Conservation (phyloP, 2,797 vertebrate genomes). For the Xyrichtys novacula region DNA sequence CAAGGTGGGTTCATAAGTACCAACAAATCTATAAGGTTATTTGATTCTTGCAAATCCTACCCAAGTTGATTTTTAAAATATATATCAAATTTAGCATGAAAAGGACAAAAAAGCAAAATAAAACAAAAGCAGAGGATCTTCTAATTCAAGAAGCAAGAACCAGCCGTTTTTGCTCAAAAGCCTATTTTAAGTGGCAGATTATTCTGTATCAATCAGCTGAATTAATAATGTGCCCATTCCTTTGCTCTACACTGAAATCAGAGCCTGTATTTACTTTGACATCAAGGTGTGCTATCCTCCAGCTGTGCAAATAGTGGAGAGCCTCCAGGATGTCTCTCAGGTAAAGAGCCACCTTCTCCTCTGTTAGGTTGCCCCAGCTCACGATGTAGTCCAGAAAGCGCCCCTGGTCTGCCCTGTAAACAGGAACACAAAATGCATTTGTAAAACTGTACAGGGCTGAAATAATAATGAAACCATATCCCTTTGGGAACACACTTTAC, state of each 20-base stretch:
- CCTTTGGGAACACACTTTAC: constrained; percentile 54
- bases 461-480: not conserved
- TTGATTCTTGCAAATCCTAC: too few species aligned
- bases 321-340: constrained; percentile 94
- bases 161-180: too few species aligned
- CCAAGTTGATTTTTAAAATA: too few species aligned
- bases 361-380: constrained; percentile 94
- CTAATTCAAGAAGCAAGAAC: too few species aligned
- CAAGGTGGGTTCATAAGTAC: too few species aligned
- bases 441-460: not conserved
- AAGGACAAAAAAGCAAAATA: too few species aligned
- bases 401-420: constrained; percentile 90
- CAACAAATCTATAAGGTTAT: too few species aligned
- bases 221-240: not conserved
- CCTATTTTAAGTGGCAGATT: too few species aligned
- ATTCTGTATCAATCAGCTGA: too few species aligned
- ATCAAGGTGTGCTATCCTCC: constrained; percentile 94
- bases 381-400: constrained; percentile 92
- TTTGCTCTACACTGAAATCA: not conserved
- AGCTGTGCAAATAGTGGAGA: constrained; percentile 93
- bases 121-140: too few species aligned
- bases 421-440: constrained; percentile 2
- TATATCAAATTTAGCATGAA: too few species aligned
- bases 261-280: constrained; percentile 87
- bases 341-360: constrained; percentile 93